Evolutionary conservation across 2,888 invertebrate genomes (phyloP).

Genomic region (Spisula solida): DNA sequence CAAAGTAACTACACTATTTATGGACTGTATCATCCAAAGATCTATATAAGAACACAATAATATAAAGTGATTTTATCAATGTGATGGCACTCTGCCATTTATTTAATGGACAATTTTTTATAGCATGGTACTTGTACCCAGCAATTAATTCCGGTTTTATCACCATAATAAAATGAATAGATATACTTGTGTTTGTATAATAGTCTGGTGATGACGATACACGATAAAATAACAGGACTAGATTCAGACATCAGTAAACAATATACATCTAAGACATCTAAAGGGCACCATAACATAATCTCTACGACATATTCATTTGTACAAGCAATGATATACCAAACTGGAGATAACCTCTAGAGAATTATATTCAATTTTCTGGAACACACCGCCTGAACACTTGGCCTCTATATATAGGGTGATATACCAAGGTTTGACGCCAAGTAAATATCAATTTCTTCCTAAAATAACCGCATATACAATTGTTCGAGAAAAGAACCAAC

Average conservation of each 20-base stretch:
- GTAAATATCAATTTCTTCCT: background rate
- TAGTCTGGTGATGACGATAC: background rate
- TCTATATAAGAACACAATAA: no score
- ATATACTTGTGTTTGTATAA: background rate
- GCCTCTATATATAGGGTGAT: background rate
- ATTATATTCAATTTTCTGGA: background rate
- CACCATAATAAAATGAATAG: background rate
- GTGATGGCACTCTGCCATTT: no score
- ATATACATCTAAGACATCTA: background rate
- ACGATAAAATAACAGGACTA: background rate
- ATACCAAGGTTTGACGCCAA: background rate
- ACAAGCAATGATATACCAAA: background rate
- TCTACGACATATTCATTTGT: background rate
- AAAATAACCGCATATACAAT: background rate
- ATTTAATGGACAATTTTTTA: no score
- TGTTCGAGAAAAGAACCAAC: background rate
- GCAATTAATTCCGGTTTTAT: background rate
- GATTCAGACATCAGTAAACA: background rate
- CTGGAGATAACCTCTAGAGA: background rate
- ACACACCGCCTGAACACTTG: background rate
- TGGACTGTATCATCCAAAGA: no score
- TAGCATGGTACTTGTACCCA: no score
- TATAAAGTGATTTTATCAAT: no score
- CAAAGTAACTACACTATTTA: no score
- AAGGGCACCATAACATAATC: background rate